phyloP scores from a whole-genome alignment of 2,888 invertebrate species.

The Acanthococcus lagerstroemiae region DNA sequence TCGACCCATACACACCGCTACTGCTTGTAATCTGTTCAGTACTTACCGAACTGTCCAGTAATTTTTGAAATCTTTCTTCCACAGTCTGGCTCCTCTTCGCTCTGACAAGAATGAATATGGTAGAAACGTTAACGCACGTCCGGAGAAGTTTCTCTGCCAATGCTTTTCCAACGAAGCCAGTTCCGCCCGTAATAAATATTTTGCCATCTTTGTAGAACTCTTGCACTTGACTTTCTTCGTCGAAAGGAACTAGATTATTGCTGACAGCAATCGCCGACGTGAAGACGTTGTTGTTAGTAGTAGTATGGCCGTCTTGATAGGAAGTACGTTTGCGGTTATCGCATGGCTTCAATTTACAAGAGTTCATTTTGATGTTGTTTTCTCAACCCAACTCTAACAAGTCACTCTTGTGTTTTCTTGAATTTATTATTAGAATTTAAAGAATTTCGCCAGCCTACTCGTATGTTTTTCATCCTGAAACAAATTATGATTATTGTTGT shows the following conservation, averaged over 20 bases:
- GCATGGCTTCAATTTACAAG: neutral
- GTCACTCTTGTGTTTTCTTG: too few species aligned
- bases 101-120: constrained; percentile 67
- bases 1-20: too few species aligned
- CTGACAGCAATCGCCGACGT: neutral
- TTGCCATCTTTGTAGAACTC: constrained; percentile 51
- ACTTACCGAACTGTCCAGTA: constrained; percentile 13
- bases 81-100: constrained; percentile 64
- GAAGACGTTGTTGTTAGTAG: neutral
- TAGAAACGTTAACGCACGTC: constrained; percentile 67
- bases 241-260: constrained; percentile 3
- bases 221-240: constrained; percentile 33
- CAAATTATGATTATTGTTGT: too few species aligned
- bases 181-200: constrained; percentile 69
- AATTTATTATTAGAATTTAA: too few species aligned
- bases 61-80: constrained; percentile 19
- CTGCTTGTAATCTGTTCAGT: too few species aligned
- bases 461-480: too few species aligned
- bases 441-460: too few species aligned
- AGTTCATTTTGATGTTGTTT: too few species aligned
- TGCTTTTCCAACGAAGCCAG: constrained; percentile 81
- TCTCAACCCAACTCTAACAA: too few species aligned
- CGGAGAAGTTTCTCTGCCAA: constrained; percentile 73
- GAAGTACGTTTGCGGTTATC: too few species aligned
- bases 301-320: too few species aligned